Percentiles rank a stretch among this genome's conserved stretches.
Evolutionary conservation across 2,113 vertebrate genomes (phyloP).

Genomic region (Melozone crissalis): DNA sequence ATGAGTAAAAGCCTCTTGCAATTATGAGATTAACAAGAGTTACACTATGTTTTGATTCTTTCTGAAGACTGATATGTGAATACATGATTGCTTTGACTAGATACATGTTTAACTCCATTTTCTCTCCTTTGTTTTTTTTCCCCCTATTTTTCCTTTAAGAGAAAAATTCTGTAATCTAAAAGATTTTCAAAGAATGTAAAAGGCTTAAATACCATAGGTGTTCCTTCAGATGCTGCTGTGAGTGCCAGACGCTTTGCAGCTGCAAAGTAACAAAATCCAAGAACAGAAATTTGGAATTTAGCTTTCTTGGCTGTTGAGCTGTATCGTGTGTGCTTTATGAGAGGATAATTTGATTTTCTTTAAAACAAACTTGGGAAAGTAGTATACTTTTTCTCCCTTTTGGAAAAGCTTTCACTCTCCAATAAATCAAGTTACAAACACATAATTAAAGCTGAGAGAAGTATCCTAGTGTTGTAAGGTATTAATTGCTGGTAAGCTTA

Average conservation of each 20-base stretch:
- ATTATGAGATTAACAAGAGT: constrained; percentile 55
- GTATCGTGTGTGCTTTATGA: not conserved
- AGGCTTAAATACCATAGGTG: not conserved
- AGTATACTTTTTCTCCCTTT: not conserved
- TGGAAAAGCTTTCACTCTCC: not conserved
- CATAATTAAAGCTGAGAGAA: not conserved
- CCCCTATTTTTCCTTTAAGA: not conserved
- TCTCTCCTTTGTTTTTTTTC: not conserved
- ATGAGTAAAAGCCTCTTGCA: constrained; percentile 48
- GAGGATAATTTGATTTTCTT: not conserved
- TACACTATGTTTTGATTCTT: constrained; percentile 53
- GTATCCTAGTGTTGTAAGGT: not conserved
- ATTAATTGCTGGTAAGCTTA: not conserved
- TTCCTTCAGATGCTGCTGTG: not conserved
- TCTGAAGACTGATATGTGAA: not conserved
- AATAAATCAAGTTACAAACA: not conserved
- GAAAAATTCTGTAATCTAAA: not conserved
- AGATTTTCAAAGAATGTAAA: not conserved
- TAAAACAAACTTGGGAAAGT: not conserved
- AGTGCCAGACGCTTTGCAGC: not conserved
- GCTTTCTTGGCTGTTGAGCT: not conserved
- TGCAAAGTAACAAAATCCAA: not conserved
- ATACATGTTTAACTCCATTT: not conserved
- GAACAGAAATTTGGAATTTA: not conserved
- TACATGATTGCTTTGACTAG: not conserved